Evolutionary conservation across 1,140 invertebrate species (phyloP), one percentile per base, ranked within the genome.

Genomic region (Zaprionus nigranus): DNA sequence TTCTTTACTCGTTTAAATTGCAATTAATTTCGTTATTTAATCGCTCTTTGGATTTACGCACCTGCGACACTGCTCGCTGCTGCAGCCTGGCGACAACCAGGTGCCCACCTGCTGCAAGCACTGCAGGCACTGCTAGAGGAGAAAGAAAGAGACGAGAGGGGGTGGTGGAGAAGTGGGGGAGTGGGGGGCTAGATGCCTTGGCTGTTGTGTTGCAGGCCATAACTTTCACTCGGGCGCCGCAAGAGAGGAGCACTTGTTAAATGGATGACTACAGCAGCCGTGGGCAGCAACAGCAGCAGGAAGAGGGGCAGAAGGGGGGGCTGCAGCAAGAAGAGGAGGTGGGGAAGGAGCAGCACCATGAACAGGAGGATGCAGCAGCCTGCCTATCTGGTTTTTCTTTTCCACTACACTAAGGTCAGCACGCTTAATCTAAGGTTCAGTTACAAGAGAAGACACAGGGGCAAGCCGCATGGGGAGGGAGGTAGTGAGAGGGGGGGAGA

Each of bases 11-110:
- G 46, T 51, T 51, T 17, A 49, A 53, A 60, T 60, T 46, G 65
- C 34, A 68, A 46, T 74, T 68, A 68, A 74, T 62, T 61, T 43
- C 49, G 54, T 74, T 74, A 68, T 57, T 74, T 74, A 74, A 74
- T 68, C 65, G 64, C 36, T 73, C 63, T 54, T 60, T 30, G 46
- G 62, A 60, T 67, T 73, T 38, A 74, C 64, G 71, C 71, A 74
- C 34, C 64, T 59, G 70, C 51, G 30, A 64, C 61, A 53, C 3
- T 22, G 46, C 30, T 34, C 11, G 20, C 20, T 3, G 26, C 6
- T 20, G 30, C 9, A 58, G 30, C 9, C 30, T 62, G 59, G 28
- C 49, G 15, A 54, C 9, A 13, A 36, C 17, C 43, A 57, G 62
- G n/a, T 66, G 69, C 40, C 57, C 70, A 73, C 63, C 63, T 73